Percentiles rank a stretch among this genome's conserved stretches.
Conservation (phyloP, 2,113 vertebrate genomes). For the Balaeniceps rex region DNA sequence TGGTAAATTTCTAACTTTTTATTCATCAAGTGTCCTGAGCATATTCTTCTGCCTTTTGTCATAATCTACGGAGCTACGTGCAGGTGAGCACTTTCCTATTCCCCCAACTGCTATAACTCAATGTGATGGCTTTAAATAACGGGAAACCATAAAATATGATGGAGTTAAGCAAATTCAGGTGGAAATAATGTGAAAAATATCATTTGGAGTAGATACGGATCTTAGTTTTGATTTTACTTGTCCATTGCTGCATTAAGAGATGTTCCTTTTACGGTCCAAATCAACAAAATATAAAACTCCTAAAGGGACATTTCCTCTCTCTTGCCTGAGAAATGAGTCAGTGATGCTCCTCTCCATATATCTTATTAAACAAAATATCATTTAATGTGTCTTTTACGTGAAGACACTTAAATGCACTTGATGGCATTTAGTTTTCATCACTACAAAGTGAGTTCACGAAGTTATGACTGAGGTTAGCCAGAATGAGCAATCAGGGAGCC, state of each 20-base stretch:
- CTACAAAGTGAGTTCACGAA: neutral
- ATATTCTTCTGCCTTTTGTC: neutral
- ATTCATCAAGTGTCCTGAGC: neutral
- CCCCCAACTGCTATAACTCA: conserved; percentile 22
- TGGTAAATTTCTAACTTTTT: neutral
- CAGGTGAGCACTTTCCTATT: neutral
- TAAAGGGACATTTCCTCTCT: neutral
- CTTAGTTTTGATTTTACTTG: neutral
- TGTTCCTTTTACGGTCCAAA: neutral
- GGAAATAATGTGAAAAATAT: conserved; percentile 41
- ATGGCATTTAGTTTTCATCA: neutral
- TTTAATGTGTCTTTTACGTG: neutral
- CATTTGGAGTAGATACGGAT: neutral
- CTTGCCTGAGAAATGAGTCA: neutral
- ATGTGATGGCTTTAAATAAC: neutral
- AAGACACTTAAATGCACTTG: neutral
- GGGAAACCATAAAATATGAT: conserved; percentile 13
- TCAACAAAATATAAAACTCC: neutral
- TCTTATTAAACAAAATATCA: neutral
- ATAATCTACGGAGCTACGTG: neutral
- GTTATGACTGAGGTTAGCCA: neutral
- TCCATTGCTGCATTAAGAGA: neutral
- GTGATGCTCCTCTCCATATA: neutral
- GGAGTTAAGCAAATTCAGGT: conserved; percentile 53
- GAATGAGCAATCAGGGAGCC: neutral